Base-by-base conservation (phyloP, 2,113 vertebrate genomes). In the Erythrolamprus reginae region DNA sequence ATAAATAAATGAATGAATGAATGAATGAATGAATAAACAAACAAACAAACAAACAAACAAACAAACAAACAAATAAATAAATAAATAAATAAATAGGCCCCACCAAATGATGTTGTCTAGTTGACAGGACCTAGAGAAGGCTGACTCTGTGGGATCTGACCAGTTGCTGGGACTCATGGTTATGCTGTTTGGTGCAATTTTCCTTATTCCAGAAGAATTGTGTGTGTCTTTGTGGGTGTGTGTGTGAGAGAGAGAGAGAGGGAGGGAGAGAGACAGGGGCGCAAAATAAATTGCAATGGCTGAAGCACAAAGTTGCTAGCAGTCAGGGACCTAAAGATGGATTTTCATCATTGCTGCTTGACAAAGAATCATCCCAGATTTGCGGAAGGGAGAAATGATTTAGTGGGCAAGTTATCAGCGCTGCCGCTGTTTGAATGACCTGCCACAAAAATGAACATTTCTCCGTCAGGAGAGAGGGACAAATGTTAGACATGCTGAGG, bases 401-500 rank as follows among this genome's bases (percentile, higher is more conserved):
- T 55, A 83, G 65, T 77, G 70, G 83, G 55, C 2, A 15, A 61
- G 77, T 83, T 88, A 88, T 91, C 42, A 50, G 52, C 10, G n/a
- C 65, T 3, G 48, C 19, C 23, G 53, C 52, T 83, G 28, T 91
- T 58, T 58, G 70, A 91, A 91, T 55, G 85, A 83, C 52, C 90
- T 91, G 90, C 86, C 90, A 88, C 28, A 10, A 77, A 88, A 91
- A 91, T 19, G 53, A 91, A 88, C 77, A 24, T 51, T 61, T 91
- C 77, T 61, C 86, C 26, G 23, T 91, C 90, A 84, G 77, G 86
- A 91, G 47, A 83, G 45, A 51, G 45, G 70, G 82, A 91, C 90
- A 91, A 91, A 91, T 91, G 90, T 88, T 83, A 91, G 86, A 84
- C 77, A 84, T n/a, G 53, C n/a, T 28, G 28, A 84, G 77, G 70